A percentile compares a stretch with the other conserved stretches of the same genome.
phyloP scores from a whole-genome alignment of 2,888 invertebrate species.

The Napeogenes inachia region DNA sequence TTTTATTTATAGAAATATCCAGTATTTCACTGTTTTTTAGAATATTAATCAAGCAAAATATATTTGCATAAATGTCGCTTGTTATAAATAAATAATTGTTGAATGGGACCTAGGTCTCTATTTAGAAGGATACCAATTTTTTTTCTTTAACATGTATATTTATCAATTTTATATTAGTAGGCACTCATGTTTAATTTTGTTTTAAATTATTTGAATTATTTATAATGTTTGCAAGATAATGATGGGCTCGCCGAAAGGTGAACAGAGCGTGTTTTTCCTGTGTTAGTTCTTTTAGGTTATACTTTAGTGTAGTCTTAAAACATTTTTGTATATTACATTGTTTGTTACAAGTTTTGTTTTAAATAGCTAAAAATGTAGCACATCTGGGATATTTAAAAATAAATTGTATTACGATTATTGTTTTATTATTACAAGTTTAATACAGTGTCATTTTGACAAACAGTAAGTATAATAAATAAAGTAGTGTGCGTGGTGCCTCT shows the following conservation, averaged over 20 bases:
- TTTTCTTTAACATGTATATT: background rate
- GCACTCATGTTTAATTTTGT: background rate
- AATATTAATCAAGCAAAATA: constrained; percentile 10
- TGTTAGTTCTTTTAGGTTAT: background rate
- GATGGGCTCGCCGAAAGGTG: background rate
- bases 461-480: too few relatives aligned
- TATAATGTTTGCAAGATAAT: background rate
- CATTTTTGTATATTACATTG: constrained; percentile 7
- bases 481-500: too few relatives aligned
- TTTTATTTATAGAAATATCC: constrained; percentile 49
- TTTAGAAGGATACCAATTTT: background rate
- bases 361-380: constrained; percentile 18
- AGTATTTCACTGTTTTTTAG: constrained; percentile 14
- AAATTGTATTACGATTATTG: constrained; percentile 23
- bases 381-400: constrained; percentile 18
- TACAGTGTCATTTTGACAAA: background rate
- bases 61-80: constrained; percentile 10
- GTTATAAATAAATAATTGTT: constrained; percentile 3
- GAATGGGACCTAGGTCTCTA: background rate
- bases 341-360: constrained; percentile 17
- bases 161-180: background rate
- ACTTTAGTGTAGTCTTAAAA: background rate
- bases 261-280: background rate
- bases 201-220: background rate
- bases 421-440: constrained; percentile 12